Percentiles rank a stretch among this genome's conserved stretches.
These are phyloP conservation scores for Drosophila neotestacea DNA, from an alignment of 2,888 invertebrate genomes.

Conservation along the genomic window DNA sequence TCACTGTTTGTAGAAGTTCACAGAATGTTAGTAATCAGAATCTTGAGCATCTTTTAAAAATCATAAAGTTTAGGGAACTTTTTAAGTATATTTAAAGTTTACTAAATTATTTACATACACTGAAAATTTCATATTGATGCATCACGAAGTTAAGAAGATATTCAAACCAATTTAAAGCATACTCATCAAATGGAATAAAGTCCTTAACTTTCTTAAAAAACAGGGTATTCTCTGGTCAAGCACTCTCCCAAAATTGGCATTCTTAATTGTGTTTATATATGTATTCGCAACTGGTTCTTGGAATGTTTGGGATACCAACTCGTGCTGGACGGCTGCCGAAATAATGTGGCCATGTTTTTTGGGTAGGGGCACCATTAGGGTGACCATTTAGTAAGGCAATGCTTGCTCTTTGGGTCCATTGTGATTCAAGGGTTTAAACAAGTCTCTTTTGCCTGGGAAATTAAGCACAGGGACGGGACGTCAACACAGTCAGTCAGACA, in stretches of 20 bases:
- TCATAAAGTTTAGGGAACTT: no score
- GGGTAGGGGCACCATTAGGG: conserved; percentile 24
- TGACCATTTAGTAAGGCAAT: conserved; percentile 36
- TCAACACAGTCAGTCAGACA: conserved; percentile 7
- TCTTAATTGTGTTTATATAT: not conserved
- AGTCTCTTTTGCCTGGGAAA: conserved; percentile 53
- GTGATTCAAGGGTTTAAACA: conserved; percentile 36
- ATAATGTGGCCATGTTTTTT: not conserved
- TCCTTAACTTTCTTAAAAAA: not conserved
- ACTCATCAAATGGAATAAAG: no score
- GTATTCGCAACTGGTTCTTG: conserved; percentile 52
- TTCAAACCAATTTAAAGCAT: no score
- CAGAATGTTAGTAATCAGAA: no score
- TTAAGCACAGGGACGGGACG: conserved; percentile 39
- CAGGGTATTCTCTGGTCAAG: conserved; percentile 23
- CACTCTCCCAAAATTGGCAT: no score
- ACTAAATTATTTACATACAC: not conserved
- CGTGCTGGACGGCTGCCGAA: conserved; percentile 62
- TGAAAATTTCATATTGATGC: not conserved
- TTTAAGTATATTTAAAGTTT: not conserved
- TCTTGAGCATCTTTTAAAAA: no score
- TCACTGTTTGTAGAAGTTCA: no score
- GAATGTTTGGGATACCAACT: conserved; percentile 62
- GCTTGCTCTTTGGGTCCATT: conserved; percentile 20
- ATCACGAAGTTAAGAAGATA: no score